Conservation (phyloP, 2,888 invertebrate species). For the Icerya purchasi region DNA sequence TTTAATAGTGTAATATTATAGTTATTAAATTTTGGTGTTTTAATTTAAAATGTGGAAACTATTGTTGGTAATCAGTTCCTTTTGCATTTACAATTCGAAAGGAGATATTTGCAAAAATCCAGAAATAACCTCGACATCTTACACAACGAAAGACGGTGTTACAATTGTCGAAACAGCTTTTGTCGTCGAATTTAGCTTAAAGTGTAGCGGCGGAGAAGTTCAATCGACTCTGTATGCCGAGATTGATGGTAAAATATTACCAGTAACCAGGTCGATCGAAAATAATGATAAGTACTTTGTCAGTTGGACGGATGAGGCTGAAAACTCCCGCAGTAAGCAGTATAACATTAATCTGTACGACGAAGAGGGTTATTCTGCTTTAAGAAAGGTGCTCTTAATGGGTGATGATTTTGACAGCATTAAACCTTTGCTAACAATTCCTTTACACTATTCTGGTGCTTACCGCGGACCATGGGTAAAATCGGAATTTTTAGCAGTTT, state of each 20-base stretch:
- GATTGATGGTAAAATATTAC: conserved; percentile 61
- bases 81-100: background rate
- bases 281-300: conserved; percentile 73
- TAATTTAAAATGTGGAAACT: background rate
- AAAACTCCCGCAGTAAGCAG: conserved; percentile 57
- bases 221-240: conserved; percentile 69
- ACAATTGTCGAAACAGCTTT: conserved; percentile 75
- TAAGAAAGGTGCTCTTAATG: conserved; percentile 52
- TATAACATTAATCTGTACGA: conserved; percentile 64
- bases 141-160: conserved; percentile 81
- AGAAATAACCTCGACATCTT: conserved; percentile 28
- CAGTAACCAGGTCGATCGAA: conserved; percentile 44
- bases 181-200: conserved; percentile 69
- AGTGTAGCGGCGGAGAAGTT: conserved; percentile 45
- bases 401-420: conserved; percentile 45
- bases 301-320: conserved; percentile 79
- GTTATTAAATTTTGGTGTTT: too few relatives aligned
- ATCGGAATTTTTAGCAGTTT: conserved; percentile 71
- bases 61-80: background rate
- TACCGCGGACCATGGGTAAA: conserved; percentile 84
- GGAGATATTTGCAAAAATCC: conserved; percentile 6
- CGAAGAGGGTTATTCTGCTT: conserved; percentile 73
- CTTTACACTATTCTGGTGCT: conserved; percentile 51
- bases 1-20: too few relatives aligned
- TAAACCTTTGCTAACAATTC: conserved; percentile 46